These are phyloP conservation scores for Aleiodes alternator DNA, from an alignment of 2,888 invertebrate species.

Conservation along the genomic window DNA sequence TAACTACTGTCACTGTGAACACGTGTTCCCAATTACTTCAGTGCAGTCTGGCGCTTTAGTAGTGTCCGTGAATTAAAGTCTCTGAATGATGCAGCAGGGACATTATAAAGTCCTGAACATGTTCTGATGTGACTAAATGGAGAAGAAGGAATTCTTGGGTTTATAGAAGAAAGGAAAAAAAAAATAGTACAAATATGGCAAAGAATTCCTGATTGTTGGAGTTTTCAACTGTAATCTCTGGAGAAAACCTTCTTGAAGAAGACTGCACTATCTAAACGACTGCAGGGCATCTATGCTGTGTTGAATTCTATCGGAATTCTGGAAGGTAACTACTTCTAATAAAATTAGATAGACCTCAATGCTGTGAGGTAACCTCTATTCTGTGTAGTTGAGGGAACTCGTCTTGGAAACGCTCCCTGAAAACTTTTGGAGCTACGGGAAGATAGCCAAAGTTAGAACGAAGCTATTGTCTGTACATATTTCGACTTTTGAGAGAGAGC, in stretches of 20 bases:
- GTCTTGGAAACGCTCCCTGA: conserved; percentile 43
- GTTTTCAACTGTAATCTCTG: conserved; percentile 28
- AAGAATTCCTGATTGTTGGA: conserved; percentile 34
- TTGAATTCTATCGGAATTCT: conserved; percentile 24
- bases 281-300: conserved; percentile 19
- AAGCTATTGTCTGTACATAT: too few species aligned
- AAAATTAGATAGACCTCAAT: conserved; percentile 54
- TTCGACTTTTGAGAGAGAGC: too few species aligned
- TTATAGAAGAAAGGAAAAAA: too few species aligned
- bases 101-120: background rate
- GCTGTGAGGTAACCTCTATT: conserved; percentile 44
- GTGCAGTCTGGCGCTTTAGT: conserved; percentile 21
- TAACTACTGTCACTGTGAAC: conserved; percentile 51
- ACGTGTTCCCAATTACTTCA: conserved; percentile 50
- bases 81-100: conserved; percentile 4
- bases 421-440: conserved; percentile 23
- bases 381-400: conserved; percentile 46
- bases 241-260: conserved; percentile 17
- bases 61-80: background rate
- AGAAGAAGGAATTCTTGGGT: too few species aligned
- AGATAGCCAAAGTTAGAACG: conserved; percentile 9
- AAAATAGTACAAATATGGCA: background rate
- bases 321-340: conserved; percentile 52
- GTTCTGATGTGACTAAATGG: background rate
- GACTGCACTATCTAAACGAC: conserved; percentile 19